phyloP scores from a whole-genome alignment of 2,113 vertebrate genomes.

The Petromus typicus region DNA sequence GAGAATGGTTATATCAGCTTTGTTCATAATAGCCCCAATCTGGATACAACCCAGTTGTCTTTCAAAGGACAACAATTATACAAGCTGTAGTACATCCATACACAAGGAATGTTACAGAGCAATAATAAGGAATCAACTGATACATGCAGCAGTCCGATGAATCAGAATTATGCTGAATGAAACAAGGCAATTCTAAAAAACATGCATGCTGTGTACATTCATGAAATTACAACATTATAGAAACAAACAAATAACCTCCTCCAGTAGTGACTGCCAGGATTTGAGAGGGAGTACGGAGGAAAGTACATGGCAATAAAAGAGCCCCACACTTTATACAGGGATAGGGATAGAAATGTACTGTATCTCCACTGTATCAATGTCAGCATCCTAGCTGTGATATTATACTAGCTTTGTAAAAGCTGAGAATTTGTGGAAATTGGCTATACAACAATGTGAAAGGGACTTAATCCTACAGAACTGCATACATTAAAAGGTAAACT shows the following conservation, averaged over 20 bases:
- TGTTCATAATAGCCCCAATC: not conserved
- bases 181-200: not conserved
- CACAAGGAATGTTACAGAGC: not conserved
- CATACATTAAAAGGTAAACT: not conserved
- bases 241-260: not conserved
- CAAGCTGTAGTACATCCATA: not conserved
- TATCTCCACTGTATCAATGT: not conserved
- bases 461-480: not conserved
- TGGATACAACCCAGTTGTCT: not conserved
- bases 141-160: accelerated
- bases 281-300: not conserved
- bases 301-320: not conserved
- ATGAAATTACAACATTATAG: not conserved
- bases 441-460: not conserved
- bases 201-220: too few relatives aligned
- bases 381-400: not conserved
- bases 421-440: not conserved
- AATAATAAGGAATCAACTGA: not conserved
- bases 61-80: not conserved
- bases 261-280: not conserved
- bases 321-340: accelerated
- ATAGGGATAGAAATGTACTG: accelerated
- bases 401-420: accelerated
- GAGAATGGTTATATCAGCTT: not conserved
- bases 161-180: accelerated